These are phyloP conservation scores for Takifugu ocellatus DNA, from an alignment of 2,797 vertebrate species.

Conservation along the genomic window DNA sequence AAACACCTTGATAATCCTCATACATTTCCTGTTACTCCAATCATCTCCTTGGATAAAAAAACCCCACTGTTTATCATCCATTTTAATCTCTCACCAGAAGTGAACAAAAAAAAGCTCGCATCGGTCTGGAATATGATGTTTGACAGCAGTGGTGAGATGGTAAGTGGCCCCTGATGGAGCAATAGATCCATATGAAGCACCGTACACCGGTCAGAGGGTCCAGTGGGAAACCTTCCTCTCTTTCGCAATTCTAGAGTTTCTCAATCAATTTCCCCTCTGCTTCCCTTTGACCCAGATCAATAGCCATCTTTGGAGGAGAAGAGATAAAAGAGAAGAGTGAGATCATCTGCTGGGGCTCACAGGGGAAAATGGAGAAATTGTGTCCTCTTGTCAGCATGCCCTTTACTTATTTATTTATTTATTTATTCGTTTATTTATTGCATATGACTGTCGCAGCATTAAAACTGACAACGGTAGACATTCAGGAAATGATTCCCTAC, in stretches of 20 bases:
- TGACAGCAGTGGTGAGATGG: constrained; percentile 51
- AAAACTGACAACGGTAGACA: not conserved
- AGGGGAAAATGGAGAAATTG: constrained; percentile 27
- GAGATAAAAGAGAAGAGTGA: constrained; percentile 64
- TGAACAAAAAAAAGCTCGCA: not conserved
- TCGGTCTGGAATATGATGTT: constrained; percentile 50
- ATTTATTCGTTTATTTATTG: not conserved
- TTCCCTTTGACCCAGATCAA: constrained; percentile 66
- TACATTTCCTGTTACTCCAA: not conserved
- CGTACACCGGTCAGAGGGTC: constrained; percentile 47
- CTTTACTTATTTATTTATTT: constrained; percentile 2
- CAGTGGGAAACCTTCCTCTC: constrained; percentile 49
- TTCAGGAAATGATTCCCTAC: too few relatives aligned
- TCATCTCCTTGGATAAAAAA: not conserved
- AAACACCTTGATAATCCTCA: not conserved
- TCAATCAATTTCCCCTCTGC: constrained; percentile 61
- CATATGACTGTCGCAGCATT: not conserved
- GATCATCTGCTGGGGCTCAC: constrained; percentile 54
- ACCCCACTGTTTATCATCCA: not conserved
- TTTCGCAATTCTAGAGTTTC: constrained; percentile 64
- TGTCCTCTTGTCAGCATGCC: constrained; percentile 21
- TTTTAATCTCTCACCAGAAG: not conserved
- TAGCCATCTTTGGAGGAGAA: constrained; percentile 59
- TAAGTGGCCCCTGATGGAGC: constrained; percentile 55
- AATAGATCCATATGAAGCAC: constrained; percentile 43